Percentiles rank a stretch among this genome's conserved stretches.
phyloP scores from a whole-genome alignment of 2,888 invertebrate genomes.

The Lysandra bellargus region DNA sequence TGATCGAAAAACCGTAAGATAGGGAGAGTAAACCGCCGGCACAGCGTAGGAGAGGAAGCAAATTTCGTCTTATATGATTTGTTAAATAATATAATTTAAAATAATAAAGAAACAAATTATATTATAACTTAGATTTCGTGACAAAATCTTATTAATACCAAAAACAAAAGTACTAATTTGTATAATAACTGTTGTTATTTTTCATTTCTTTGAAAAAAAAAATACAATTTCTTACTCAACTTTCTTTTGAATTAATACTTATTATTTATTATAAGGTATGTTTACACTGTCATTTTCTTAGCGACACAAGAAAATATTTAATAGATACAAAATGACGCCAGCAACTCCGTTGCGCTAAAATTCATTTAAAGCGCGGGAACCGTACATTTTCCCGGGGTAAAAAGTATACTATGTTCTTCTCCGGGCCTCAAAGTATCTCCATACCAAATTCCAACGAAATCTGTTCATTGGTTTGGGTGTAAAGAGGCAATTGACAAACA shows the following conservation, averaged over 20 bases:
- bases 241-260: neutral
- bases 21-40: neutral
- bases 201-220: neutral
- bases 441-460: too few relatives aligned
- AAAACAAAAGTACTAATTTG: conserved; percentile 28
- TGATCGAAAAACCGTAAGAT: neutral
- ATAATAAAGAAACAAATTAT: neutral
- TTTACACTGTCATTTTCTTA: neutral
- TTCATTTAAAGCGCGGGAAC: too few relatives aligned
- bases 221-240: neutral
- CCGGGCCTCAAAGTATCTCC: too few relatives aligned
- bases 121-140: neutral
- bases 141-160: conserved; percentile 1
- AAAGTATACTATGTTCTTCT: too few relatives aligned
- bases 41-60: neutral
- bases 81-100: neutral
- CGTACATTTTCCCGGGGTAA: too few relatives aligned
- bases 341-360: too few relatives aligned
- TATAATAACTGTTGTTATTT: conserved; percentile 20
- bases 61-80: neutral
- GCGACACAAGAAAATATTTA: neutral
- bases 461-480: too few relatives aligned
- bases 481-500: too few relatives aligned
- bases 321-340: too few relatives aligned
- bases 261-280: neutral